phyloP scores from a whole-genome alignment of 2,888 invertebrate species.

The Carterocephalus palaemon region DNA sequence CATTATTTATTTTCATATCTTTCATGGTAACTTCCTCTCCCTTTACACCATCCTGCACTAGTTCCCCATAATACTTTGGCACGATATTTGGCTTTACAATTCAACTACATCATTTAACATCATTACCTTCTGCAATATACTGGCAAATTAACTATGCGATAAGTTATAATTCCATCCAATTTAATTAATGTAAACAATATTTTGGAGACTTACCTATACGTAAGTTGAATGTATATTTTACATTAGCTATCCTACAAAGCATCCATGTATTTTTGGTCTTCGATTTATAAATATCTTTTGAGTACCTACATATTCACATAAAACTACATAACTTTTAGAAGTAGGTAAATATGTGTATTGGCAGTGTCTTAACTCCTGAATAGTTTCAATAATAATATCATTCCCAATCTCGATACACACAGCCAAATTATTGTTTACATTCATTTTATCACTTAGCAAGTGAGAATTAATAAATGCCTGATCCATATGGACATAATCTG shows the following conservation, averaged over 20 bases:
- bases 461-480: slow-evolving; percentile 24
- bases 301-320: no score
- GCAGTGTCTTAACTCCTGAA: slow-evolving; percentile 8
- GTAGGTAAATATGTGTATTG: slow-evolving; percentile 6
- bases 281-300: no score
- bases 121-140: slow-evolving; percentile 22
- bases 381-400: not conserved
- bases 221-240: no score
- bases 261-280: no score
- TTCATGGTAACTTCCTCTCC: slow-evolving; percentile 48
- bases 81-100: slow-evolving; percentile 60
- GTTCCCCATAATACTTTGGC: slow-evolving; percentile 51
- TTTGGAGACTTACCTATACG: not conserved
- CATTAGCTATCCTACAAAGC: no score
- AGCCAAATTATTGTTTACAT: slow-evolving; percentile 27
- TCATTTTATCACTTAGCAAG: slow-evolving; percentile 21
- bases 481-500: not conserved
- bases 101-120: slow-evolving; percentile 35
- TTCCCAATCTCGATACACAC: not conserved
- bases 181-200: slow-evolving; percentile 21
- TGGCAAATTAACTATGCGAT: slow-evolving; percentile 18
- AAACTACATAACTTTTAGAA: slow-evolving; percentile 1
- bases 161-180: slow-evolving; percentile 12
- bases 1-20: slow-evolving; percentile 64
- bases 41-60: slow-evolving; percentile 37